Conservation (phyloP, 2,797 vertebrate species). For the Erpetoichthys calabaricus region DNA sequence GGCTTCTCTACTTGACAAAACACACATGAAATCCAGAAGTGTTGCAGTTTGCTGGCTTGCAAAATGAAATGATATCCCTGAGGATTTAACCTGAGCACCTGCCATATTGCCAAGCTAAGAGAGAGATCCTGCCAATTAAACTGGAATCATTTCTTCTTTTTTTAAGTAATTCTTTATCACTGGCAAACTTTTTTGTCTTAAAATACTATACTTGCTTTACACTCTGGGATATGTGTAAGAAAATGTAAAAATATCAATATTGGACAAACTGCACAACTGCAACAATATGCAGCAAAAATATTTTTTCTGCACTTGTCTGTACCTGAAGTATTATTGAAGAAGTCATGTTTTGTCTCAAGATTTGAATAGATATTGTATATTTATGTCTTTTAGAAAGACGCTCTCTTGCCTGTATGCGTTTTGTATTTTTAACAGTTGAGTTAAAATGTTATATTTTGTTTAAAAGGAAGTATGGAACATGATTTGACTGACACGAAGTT, state of each 20-base stretch:
- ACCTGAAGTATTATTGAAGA: conserved; percentile 63
- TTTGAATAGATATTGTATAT: conserved; percentile 74
- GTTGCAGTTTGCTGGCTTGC: too few species aligned
- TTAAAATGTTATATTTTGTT: conserved; percentile 98
- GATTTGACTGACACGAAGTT: conserved; percentile 68
- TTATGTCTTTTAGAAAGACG: conserved; percentile 99
- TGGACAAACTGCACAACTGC: conserved; percentile 61
- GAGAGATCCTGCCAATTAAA: too few species aligned
- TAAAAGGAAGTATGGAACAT: conserved; percentile 76
- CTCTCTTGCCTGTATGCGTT: conserved; percentile 75
- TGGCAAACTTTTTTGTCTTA: too few species aligned
- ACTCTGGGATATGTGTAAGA: conserved; percentile 58
- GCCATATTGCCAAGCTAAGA: too few species aligned
- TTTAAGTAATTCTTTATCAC: too few species aligned
- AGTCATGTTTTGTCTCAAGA: conserved; percentile 69
- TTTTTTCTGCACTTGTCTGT: conserved; percentile 69
- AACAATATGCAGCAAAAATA: conserved; percentile 51
- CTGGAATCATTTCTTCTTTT: too few species aligned
- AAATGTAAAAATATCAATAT: conserved; percentile 21
- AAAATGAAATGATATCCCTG: too few species aligned
- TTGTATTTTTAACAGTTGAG: conserved; percentile 88
- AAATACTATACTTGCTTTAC: too few species aligned
- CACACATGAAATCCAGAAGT: too few species aligned
- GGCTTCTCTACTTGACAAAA: too few species aligned
- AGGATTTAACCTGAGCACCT: too few species aligned